Conservation (phyloP, 2,797 vertebrate genomes). For the Eremophila alpestris region DNA sequence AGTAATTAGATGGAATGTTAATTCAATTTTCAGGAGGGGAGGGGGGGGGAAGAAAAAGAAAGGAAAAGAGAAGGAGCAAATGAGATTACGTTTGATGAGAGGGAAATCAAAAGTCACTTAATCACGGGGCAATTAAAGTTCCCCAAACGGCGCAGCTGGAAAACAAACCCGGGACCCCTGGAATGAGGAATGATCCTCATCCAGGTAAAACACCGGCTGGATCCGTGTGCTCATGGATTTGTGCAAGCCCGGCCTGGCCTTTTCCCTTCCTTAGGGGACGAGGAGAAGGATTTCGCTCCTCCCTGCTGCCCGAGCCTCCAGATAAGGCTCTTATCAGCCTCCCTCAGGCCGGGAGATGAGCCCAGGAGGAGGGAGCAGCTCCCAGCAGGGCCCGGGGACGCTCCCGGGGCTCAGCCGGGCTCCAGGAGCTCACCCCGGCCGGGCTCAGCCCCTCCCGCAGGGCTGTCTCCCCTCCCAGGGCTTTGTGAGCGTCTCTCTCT, state of each 20-base stretch:
- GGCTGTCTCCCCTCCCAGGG: neutral
- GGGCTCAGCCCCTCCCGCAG: fast-evolving
- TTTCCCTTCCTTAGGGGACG: fast-evolving
- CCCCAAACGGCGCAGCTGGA: neutral
- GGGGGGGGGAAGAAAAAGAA: neutral
- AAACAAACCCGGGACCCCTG: neutral
- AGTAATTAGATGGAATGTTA: constrained; percentile 61
- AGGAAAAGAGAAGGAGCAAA: constrained; percentile 11
- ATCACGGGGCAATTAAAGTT: constrained; percentile 41
- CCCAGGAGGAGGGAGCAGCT: neutral
- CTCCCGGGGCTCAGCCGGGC: too few relatives aligned
- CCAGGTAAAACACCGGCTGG: fast-evolving
- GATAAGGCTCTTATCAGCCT: constrained; percentile 57
- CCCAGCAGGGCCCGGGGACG: neutral
- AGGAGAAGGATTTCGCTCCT: neutral
- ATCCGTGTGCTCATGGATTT: fast-evolving
- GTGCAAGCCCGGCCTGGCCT: neutral
- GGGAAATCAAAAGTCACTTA: constrained; percentile 52
- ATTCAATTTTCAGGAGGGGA: constrained; percentile 10
- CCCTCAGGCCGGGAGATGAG: neutral
- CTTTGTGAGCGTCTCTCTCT: neutral
- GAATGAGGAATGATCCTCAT: neutral
- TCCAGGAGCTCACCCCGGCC: too few relatives aligned
- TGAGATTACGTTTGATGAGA: constrained; percentile 37
- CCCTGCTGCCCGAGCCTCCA: neutral